Conservation (phyloP, 2,113 vertebrate genomes). For the Pimephales promelas region DNA sequence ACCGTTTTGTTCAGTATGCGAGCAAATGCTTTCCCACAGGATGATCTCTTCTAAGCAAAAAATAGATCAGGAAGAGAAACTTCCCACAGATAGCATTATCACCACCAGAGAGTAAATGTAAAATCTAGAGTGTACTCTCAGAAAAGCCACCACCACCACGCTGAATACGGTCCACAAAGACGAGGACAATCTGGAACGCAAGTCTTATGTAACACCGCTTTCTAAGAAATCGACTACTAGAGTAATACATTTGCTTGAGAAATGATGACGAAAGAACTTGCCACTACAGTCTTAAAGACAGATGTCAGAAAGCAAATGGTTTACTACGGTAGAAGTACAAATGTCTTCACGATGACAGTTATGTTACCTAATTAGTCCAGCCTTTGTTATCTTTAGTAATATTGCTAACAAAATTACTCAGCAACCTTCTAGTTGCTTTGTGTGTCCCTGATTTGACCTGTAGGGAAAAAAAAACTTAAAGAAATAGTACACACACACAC, state of each 20-base stretch:
- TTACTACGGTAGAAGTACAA: not conserved
- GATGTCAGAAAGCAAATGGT: not conserved
- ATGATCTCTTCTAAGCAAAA: not conserved
- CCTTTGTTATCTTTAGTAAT: not conserved
- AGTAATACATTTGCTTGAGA: constrained; percentile 3
- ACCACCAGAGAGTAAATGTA: not conserved
- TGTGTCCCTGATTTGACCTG: not conserved
- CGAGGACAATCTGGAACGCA: not conserved
- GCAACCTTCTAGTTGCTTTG: no score
- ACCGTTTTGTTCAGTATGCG: not conserved
- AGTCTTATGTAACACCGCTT: constrained; percentile 11
- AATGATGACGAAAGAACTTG: not conserved
- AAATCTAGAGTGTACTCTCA: constrained; percentile 7
- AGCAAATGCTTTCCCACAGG: not conserved
- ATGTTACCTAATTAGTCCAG: not conserved
- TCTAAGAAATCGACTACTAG: constrained; percentile 5
- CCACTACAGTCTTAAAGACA: not conserved
- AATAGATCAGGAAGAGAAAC: constrained; percentile 13
- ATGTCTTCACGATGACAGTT: not conserved
- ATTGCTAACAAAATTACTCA: not conserved
- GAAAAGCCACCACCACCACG: not conserved
- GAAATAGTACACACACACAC: not conserved
- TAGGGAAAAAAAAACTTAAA: not conserved
- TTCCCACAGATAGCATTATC: not conserved
- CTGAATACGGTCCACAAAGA: not conserved